phyloP scores from a whole-genome alignment of 2,113 vertebrate genomes.

The Ceuthmochares aereus region DNA sequence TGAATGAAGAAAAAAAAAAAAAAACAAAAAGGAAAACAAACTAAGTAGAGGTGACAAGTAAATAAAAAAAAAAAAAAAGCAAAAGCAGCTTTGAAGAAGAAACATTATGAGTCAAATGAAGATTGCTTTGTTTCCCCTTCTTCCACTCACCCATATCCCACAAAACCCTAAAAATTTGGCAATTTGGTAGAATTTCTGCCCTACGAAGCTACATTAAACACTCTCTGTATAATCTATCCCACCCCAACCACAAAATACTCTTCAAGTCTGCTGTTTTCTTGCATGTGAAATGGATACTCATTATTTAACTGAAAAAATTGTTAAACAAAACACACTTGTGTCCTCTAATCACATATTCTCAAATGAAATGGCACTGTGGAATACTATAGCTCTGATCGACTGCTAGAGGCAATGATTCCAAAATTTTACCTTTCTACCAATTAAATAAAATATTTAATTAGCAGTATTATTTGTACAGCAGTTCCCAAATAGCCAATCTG shows the following conservation, averaged over 20 bases:
- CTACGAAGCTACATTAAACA: not conserved
- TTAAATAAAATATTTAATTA: not conserved
- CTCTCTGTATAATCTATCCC: not conserved
- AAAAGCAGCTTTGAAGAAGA: not conserved
- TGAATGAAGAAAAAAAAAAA: not conserved
- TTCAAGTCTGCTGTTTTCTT: not conserved
- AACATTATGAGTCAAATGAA: not conserved
- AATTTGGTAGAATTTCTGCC: not conserved
- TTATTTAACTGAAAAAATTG: not conserved
- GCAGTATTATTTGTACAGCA: not conserved
- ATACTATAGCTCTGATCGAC: not conserved
- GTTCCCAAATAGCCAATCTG: not conserved
- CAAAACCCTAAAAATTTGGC: not conserved
- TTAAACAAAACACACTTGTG: not conserved
- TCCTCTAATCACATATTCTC: not conserved
- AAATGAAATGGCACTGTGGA: not conserved
- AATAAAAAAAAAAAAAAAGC: not conserved
- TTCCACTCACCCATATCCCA: not conserved
- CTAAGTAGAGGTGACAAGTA: constrained; percentile 28
- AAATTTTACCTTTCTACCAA: not conserved
- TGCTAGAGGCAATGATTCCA: not conserved
- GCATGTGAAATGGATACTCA: not conserved
- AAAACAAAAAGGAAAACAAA: constrained; percentile 22
- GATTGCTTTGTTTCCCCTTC: not conserved
- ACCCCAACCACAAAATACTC: not conserved